Conservation (phyloP, 53 echinoderm and acorn worm species). For the Henricia sp. region DNA sequence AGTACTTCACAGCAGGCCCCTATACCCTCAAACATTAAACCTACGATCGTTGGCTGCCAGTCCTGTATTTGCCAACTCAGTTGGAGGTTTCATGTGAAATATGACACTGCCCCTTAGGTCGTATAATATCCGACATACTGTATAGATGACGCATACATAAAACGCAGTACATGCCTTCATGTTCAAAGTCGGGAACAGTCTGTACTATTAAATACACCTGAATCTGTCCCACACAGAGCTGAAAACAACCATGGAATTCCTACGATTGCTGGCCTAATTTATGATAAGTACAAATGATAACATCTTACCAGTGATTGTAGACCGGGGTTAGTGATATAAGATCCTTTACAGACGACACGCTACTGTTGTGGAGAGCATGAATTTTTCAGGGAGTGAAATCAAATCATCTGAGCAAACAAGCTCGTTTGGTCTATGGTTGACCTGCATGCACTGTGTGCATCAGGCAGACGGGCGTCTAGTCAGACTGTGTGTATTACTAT, state of each 20-base stretch:
- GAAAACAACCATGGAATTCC: too few relatives aligned
- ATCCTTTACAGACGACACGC: constrained; percentile 27
- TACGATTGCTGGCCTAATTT: too few relatives aligned
- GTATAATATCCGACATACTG: constrained; percentile 19
- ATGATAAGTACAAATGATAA: too few relatives aligned
- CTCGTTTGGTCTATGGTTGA: constrained; percentile 21
- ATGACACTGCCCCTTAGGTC: constrained; percentile 22
- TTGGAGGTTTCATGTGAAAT: constrained; percentile 9
- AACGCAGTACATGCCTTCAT: constrained; percentile 49
- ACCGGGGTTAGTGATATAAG: neutral
- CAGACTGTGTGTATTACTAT: constrained; percentile 11
- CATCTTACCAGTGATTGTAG: constrained; percentile 26
- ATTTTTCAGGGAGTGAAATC: constrained; percentile 19
- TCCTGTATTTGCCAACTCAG: neutral
- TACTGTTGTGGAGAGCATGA: constrained; percentile 9
- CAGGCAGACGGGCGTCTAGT: neutral
- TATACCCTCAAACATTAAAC: constrained; percentile 1
- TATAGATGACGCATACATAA: constrained; percentile 59
- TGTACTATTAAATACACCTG: too few relatives aligned
- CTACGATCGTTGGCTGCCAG: neutral
- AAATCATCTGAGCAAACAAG: constrained; percentile 54
- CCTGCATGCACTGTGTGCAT: constrained; percentile 4
- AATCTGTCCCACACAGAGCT: constrained; percentile 18
- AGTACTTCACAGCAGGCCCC: constrained; percentile 52
- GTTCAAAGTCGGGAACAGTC: neutral